Conservation (phyloP, 2,113 vertebrate species). For the Brienomyrus longianalis region DNA sequence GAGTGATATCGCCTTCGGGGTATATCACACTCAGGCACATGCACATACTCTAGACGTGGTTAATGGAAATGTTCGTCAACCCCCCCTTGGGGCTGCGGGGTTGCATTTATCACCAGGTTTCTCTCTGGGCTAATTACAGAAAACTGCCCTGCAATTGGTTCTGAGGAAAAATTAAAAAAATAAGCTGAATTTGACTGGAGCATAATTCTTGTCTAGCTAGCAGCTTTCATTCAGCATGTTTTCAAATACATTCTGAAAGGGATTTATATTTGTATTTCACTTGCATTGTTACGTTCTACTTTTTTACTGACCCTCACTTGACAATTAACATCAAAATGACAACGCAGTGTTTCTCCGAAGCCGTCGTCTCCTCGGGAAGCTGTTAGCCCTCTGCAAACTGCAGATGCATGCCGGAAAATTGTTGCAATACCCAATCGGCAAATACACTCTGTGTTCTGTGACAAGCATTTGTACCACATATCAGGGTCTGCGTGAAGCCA, state of each 20-base stretch:
- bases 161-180: not conserved
- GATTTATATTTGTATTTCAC: not conserved
- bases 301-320: not conserved
- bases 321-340: not conserved
- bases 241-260: not conserved
- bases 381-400: not conserved
- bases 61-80: not conserved
- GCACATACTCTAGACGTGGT: not conserved
- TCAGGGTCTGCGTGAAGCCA: not conserved
- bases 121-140: conserved; percentile 73
- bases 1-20: not conserved
- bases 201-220: not conserved
- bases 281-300: not conserved
- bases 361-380: not conserved
- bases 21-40: not conserved
- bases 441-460: not conserved
- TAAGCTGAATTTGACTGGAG: not conserved
- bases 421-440: not conserved
- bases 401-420: not conserved
- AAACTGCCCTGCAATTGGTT: conserved; percentile 58
- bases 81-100: conserved; percentile 35
- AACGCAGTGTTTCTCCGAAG: not conserved
- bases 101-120: conserved; percentile 51
- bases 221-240: not conserved
- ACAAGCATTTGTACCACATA: not conserved